These are phyloP conservation scores for Trididemnum miniatum DNA, from an alignment of 23 tunicate species.

Conservation along the genomic window DNA sequence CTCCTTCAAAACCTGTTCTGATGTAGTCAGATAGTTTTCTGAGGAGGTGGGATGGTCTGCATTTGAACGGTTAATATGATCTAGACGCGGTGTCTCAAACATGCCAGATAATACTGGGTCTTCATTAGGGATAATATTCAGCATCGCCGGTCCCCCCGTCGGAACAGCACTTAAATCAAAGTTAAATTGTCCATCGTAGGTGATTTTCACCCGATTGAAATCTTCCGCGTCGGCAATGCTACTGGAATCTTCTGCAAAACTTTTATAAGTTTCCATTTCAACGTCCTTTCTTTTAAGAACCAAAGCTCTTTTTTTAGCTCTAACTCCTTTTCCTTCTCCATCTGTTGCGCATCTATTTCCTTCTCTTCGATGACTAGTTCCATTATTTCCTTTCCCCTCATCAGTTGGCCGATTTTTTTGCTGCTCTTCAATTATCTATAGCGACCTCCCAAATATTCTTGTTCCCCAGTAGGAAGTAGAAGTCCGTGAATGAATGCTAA, in stretches of 20 bases:
- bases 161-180: background rate
- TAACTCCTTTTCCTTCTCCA: background rate
- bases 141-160: conserved; percentile 1
- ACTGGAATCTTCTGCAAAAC: background rate
- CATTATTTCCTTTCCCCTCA: background rate
- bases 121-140: background rate
- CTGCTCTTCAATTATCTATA: conserved; percentile 1
- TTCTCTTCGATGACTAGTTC: background rate
- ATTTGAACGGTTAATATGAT: background rate
- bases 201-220: background rate
- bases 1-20: background rate
- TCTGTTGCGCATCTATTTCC: conserved; percentile 8
- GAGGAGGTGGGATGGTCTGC: background rate
- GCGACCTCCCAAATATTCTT: background rate
- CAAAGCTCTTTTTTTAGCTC: background rate
- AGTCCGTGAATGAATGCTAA: background rate
- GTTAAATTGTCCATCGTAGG: background rate
- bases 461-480: background rate
- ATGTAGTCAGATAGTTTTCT: background rate
- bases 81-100: background rate
- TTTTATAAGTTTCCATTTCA: background rate
- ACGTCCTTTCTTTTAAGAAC: background rate
- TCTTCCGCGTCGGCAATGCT: conserved; percentile 12
- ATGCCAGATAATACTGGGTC: background rate
- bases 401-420: conserved; percentile 1